Percentiles rank a stretch among this genome's conserved stretches.
These are phyloP conservation scores for Scaeva pyrastri DNA, from an alignment of 2,888 invertebrate genomes.

Conservation along the genomic window DNA sequence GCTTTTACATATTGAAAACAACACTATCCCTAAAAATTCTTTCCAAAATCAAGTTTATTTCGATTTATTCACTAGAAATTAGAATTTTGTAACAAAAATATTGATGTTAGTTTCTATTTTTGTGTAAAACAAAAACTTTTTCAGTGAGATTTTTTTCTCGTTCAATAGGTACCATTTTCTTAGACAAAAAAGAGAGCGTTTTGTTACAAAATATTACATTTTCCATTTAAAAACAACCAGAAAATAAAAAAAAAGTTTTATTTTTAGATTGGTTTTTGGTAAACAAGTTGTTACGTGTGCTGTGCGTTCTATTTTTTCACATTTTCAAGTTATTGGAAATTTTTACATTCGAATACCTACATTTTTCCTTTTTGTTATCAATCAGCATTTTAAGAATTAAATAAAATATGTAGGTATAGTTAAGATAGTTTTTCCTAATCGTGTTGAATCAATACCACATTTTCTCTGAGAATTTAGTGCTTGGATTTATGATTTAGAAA, in stretches of 20 bases:
- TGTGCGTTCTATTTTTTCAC: conserved; percentile 1
- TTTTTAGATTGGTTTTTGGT: conserved; percentile 6
- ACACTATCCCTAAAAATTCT: too few species aligned
- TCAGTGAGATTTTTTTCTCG: not conserved
- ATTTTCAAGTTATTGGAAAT: not conserved
- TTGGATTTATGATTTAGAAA: too few species aligned
- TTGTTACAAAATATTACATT: conserved; percentile 7
- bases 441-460: too few species aligned
- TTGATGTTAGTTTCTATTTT: not conserved
- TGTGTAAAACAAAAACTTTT: not conserved
- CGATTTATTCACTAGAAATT: too few species aligned
- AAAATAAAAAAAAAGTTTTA: not conserved
- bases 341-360: not conserved
- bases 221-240: not conserved
- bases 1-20: too few species aligned
- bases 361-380: not conserved
- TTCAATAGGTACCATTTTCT: not conserved
- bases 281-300: conserved; percentile 1
- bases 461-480: too few species aligned
- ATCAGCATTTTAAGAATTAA: too few species aligned
- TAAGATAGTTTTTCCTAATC: too few species aligned
- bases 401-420: too few species aligned
- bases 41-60: too few species aligned
- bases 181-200: too few species aligned
- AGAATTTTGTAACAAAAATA: not conserved